Base-by-base conservation (phyloP, 2,888 invertebrate species). In the Malachius bipustulatus region DNA sequence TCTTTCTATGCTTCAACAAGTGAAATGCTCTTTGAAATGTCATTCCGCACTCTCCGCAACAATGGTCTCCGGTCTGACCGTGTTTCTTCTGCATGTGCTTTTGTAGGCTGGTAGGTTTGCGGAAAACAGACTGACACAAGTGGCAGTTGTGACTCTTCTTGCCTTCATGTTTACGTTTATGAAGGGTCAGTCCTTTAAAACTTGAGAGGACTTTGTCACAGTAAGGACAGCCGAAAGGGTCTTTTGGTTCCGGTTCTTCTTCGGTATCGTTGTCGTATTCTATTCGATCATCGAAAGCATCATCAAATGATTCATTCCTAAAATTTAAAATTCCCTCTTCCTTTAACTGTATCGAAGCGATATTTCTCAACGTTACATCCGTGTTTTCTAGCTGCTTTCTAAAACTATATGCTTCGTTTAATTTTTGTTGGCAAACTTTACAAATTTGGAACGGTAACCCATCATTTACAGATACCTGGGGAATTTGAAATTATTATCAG, bases 371-470 rank as follows among this genome's bases (percentile, higher is more conserved):
- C 11, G 56, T 48, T 19, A 43, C 42, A 43, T 64, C 62, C n/a
- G 60, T 55, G 44, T 58, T 60, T 46, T 63, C 60, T 45, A 60
- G 62, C 37, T 58, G 57, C 39, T 54, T 53, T 41, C 60, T 60
- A 42, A 64, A 64, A 38, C 59, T 54, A 43, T 57, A 63, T 2
- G 61, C 60, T 15, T 48, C 44, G 31, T 52, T 54, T 15, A 64
- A 47, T 45, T 62, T 61, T 30, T 48, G 50, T 47, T 60, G 59
- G 42, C 64, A 64, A 9, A 48, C 46, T 13, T 45, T 40, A 39
- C 64, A 64, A 27, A 64, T 47, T 26, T 51, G 48, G 33, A 50
- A 49, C 4, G 64, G 64, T 35, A 64, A 49, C 14, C 60, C 59
- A 51, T 64, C 64, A 15, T 47, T 57, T 16, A 51, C 47, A 19